These are phyloP conservation scores for Phymorhynchus buccinoides DNA, from an alignment of 1,140 invertebrate species.

Conservation along the genomic window DNA sequence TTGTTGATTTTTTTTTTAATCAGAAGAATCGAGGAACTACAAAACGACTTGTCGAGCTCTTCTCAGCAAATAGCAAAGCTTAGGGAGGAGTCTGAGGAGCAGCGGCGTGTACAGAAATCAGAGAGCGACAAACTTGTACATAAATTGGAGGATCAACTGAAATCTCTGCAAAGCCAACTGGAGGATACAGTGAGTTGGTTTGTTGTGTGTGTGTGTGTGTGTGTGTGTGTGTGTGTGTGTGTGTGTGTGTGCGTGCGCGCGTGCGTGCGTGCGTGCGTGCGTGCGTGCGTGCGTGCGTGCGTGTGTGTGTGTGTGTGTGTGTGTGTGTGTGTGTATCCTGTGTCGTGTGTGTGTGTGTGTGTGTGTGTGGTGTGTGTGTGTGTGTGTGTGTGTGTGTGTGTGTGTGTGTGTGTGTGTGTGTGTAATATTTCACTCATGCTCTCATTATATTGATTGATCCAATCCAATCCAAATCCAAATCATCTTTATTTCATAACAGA, in stretches of 20 bases:
- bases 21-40: slow-evolving; percentile 72
- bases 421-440: no score
- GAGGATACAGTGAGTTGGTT: slow-evolving; percentile 64
- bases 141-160: slow-evolving; percentile 59
- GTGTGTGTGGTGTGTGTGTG: neutral
- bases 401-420: neutral
- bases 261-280: neutral
- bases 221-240: neutral
- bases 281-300: neutral
- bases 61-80: slow-evolving; percentile 70
- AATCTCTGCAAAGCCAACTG: slow-evolving; percentile 55
- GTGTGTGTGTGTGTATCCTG: no score
- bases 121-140: slow-evolving; percentile 57
- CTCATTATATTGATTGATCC: no score
- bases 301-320: neutral
- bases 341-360: neutral
- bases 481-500: no score
- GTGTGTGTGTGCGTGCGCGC: neutral
- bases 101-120: slow-evolving; percentile 65
- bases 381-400: neutral
- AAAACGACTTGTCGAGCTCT: slow-evolving; percentile 71
- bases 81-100: slow-evolving; percentile 61
- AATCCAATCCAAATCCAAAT: no score
- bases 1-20: no score
- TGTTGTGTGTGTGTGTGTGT: neutral